Evolutionary conservation across 2,888 invertebrate species (phyloP), one percentile per base, ranked within the genome.

Genomic region (Lymantria dispar): DNA sequence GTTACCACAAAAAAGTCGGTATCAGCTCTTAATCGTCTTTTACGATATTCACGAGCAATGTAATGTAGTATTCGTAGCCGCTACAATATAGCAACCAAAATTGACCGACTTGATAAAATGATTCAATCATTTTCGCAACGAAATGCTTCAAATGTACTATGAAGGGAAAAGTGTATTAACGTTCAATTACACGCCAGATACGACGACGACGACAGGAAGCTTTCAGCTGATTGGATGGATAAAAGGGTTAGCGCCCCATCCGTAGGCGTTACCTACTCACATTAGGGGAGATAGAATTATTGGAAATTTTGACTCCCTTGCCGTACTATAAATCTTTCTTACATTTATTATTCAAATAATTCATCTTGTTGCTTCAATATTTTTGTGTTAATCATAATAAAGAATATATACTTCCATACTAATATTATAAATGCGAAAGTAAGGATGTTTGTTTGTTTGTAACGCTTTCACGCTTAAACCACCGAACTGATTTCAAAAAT

Each of bases 181-280:
- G 59, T 58, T 46, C 56, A 64, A 70, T 64, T 72, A 70, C 58
- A 59, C 60, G 47, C 64, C 64, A 58, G 62, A 66, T 55, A 33
- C 10, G 33, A 33, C 22, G 22, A 60, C 59, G 60, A 58, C 62
- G 66, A 61, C 72, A 67, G 76, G 76, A 80, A 77, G 82, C 83
- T 83, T 77, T 83, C 73, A 79, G 72, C 68, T 72, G 79, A 85
- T 85, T 85, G 81, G 76, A 66, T 64, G 60, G 65, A 60, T 60
- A 68, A 78, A 78, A 71, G 76, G 78, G 78, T 74, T 73, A 66
- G 62, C 67, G 52, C 70, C 64, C 70, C 60, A 58, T 59, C 56
- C 56, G 51, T 36, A 44, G 63, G 53, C 58, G 60, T 50, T n/a
- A 46, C 22, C 39, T 14, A 13, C 42, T 40, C 14, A 22, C 14